Percentiles rank a stretch among this genome's conserved stretches.
Conservation (phyloP, 2,888 invertebrate species). For the Harpalus rufipes region DNA sequence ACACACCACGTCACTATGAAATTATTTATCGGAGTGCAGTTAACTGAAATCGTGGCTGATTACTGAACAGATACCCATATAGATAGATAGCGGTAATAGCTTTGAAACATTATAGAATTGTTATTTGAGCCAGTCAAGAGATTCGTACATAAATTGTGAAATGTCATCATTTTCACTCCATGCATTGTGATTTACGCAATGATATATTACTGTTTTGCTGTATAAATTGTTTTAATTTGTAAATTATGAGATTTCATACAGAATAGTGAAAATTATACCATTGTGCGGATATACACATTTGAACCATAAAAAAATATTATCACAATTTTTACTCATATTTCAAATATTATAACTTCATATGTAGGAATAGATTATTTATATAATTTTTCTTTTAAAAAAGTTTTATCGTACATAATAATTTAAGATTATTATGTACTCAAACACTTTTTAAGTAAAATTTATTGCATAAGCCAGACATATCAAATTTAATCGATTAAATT, state of each 20-base stretch:
- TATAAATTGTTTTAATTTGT: slow-evolving; percentile 23
- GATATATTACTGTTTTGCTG: slow-evolving; percentile 15
- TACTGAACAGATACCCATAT: not conserved
- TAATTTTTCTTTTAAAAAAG: no score
- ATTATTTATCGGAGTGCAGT: slow-evolving; percentile 2
- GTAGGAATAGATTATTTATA: no score
- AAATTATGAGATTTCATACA: not conserved
- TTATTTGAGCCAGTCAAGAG: slow-evolving; percentile 23
- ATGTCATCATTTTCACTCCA: slow-evolving; percentile 21
- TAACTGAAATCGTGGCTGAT: not conserved
- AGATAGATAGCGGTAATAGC: not conserved
- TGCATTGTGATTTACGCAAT: slow-evolving; percentile 17
- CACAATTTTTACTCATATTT: no score
- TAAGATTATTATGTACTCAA: no score
- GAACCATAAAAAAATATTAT: no score
- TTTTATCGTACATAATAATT: no score
- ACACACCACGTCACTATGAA: not conserved
- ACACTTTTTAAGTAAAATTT: no score
- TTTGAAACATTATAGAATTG: slow-evolving; percentile 29
- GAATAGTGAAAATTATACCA: not conserved
- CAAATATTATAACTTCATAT: no score
- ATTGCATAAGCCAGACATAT: no score
- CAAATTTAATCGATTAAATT: no score
- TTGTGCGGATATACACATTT: not conserved
- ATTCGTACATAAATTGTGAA: slow-evolving; percentile 7